A percentile compares a stretch with the other conserved stretches of the same genome.
Conservation (phyloP, 2,888 invertebrate species). For the Temnothorax unifasciatus region DNA sequence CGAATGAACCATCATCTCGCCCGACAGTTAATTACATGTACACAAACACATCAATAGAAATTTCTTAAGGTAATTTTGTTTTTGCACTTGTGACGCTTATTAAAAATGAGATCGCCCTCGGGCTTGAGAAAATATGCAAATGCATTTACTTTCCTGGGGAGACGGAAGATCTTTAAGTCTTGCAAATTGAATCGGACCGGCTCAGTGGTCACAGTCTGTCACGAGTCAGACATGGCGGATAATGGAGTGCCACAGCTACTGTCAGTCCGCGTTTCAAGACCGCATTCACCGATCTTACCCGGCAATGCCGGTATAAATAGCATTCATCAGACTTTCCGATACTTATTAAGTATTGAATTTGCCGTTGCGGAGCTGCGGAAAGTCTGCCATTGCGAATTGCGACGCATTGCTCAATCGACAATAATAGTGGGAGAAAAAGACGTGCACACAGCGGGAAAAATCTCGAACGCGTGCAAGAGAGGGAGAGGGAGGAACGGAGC, state of each 20-base stretch:
- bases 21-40: constrained; percentile 41
- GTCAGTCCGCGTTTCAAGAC: constrained; percentile 44
- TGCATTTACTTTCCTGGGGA: not conserved
- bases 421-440: constrained; percentile 42
- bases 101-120: constrained; percentile 6
- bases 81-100: constrained; percentile 27
- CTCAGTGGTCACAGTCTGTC: constrained; percentile 57
- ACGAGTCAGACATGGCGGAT: constrained; percentile 57
- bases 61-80: constrained; percentile 24
- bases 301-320: constrained; percentile 42
- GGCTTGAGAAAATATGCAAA: constrained; percentile 15
- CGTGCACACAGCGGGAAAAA: constrained; percentile 41
- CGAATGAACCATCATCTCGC: constrained; percentile 10
- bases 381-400: constrained; percentile 46
- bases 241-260: constrained; percentile 51
- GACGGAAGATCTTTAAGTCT: constrained; percentile 7
- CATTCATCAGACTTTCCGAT: constrained; percentile 50
- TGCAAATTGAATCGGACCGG: constrained; percentile 47
- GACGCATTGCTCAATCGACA: constrained; percentile 55
- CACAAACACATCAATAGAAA: not conserved
- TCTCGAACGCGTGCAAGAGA: constrained; percentile 33
- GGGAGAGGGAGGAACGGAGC: not conserved
- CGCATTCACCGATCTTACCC: constrained; percentile 37
- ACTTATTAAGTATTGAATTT: constrained; percentile 53
- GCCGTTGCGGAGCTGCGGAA: constrained; percentile 24